Evolutionary conservation across 1,140 invertebrate species (phyloP), one percentile per base, ranked within the genome.

Genomic region (Formica exsecta): DNA sequence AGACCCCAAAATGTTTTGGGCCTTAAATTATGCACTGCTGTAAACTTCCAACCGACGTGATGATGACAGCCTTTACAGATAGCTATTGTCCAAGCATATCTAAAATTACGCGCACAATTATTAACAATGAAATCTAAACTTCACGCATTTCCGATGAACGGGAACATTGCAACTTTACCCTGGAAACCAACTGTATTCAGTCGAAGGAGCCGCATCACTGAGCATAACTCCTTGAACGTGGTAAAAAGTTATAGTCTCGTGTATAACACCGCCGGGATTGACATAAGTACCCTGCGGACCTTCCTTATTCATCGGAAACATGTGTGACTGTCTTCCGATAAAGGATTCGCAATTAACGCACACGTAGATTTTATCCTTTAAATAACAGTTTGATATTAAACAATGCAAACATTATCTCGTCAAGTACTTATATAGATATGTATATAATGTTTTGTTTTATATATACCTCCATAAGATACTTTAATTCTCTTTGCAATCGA

Each of bases 21-120:
- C 79, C 95, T 96, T 61, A 98, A 93, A 84, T 96, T 95, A 16
- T 95, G 92, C 0, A 94, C 95, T 0, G 97, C 96, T 25, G 96
- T 97, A 91, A 98, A 98, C 90, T 96, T 96, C 98, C 98, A 98
- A 0, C 98, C 98, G 80, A 98, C 95, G 91, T 98, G 98, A 64
- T 93, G 94, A 25, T 94, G 90, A 92, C 98, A 98, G 16, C 93
- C 90, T 76, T 94, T 93, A 89, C 98, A 98, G 68, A 96, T 94
- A 9, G 96, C 96, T 74, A 98, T 97, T 44, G 96, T 97, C 98
- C 98, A 98, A 19, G 97, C 96, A 94, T 98, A 98, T 41, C 97
- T 97, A 90, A 41, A 95, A 93, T 44, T 0, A 71, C 22, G 13
- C 25, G 29, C 9, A 32, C 7, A 70, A 48, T 36, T 65, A 74